phyloP scores from a whole-genome alignment of 2,113 vertebrate genomes.

The Gnathonemus longibarbis region DNA sequence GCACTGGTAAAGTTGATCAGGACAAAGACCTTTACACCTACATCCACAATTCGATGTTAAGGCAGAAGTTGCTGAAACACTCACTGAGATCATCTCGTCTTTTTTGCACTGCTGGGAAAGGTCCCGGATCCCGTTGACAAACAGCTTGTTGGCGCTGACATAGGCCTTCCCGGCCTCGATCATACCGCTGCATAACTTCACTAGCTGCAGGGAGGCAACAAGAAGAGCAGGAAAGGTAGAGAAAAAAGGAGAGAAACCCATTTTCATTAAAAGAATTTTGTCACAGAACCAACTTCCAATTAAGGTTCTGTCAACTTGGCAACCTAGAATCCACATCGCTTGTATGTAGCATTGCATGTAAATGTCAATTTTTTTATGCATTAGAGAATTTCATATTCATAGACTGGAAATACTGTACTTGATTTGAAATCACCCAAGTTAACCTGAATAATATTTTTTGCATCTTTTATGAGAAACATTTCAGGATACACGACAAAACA shows the following conservation, averaged over 20 bases:
- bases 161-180: slow-evolving; percentile 88
- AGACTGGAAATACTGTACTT: not conserved
- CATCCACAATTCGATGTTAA: not conserved
- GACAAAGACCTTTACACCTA: not conserved
- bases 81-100: slow-evolving; percentile 88
- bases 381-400: not conserved
- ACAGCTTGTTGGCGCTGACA: slow-evolving; percentile 86
- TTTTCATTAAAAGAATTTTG: not conserved
- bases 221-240: slow-evolving; percentile 7
- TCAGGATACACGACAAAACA: not conserved
- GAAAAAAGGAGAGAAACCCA: not conserved
- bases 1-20: not conserved
- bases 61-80: slow-evolving; percentile 29
- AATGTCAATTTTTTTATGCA: not conserved
- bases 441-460: not conserved
- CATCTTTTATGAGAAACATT: not conserved
- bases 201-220: slow-evolving; percentile 63
- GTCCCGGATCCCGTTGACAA: slow-evolving; percentile 84
- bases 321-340: not conserved
- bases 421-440: not conserved
- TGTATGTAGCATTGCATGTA: not conserved
- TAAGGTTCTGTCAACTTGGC: not conserved
- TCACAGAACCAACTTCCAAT: not conserved
- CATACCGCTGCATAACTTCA: slow-evolving; percentile 93
- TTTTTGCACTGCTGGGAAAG: slow-evolving; percentile 91